Base-by-base conservation (phyloP, 2,113 vertebrate genomes). In the Elanus axillaris region DNA sequence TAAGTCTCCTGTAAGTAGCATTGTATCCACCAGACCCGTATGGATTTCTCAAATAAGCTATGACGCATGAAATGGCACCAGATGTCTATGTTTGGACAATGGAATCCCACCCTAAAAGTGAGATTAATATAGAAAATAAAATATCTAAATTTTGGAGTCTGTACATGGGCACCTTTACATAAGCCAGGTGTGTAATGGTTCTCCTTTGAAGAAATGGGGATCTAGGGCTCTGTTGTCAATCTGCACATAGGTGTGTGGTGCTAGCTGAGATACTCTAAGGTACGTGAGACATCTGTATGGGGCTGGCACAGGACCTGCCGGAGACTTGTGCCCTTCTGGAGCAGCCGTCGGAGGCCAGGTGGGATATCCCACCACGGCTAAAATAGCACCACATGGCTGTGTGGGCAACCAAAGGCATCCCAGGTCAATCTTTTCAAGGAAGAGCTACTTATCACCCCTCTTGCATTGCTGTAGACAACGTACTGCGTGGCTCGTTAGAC, bases 401-500 rank as follows among this genome's bases (percentile, higher is more conserved):
- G 23, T 52, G 71, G 34, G 16, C 43, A 83, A 26, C 20, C 6
- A 6, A 47, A 56, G 38, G 4, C n/a, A 47, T 64, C 22, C 63
- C 43, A 53, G 34, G 52, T 38, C 59, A n/a, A 21, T 13, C n/a
- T 56, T 32, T 43, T 45, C 45, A 60, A 8, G 66, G n/a, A 76
- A 59, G n/a, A 76, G 40, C 32, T 47, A 32, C 40, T 60, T 38
- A 16, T 59, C 69, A 50, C 13, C 23, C 43, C 25, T 59, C 20
- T 38, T 47, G 36, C 80, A 9, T 56, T 62, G 43, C 27, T 34
- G 14, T 13, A 21, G 55, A 43, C n/a, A 79, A 40, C 17, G 23
- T 19, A 6, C 19, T 42, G 8, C 0, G 0, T 36, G 63, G 38
- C 27, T 66, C 5, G 0, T 78, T 42, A 86, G 55, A 63, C 36